Evolutionary conservation across 2,888 invertebrate genomes (phyloP).

Genomic region (Cyclophora punctaria): DNA sequence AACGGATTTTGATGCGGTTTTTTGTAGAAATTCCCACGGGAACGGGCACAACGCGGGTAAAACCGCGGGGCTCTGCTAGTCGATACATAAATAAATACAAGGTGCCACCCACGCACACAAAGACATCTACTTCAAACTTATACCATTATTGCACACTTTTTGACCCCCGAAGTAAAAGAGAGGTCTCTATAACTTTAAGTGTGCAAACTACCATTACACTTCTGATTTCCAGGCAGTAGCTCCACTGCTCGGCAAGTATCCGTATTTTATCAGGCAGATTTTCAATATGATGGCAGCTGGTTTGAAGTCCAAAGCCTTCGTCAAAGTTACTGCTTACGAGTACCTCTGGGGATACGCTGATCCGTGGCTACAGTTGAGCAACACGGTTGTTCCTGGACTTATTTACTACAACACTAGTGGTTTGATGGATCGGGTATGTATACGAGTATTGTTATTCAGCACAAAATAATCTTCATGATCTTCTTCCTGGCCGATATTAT

Average conservation of each 20-base stretch:
- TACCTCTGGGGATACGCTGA: slow-evolving; percentile 23
- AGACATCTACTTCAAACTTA: too few species aligned
- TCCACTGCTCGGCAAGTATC: slow-evolving; percentile 67
- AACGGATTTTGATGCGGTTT: too few species aligned
- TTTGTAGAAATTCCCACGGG: too few species aligned
- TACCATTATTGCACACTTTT: too few species aligned
- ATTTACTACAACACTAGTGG: slow-evolving; percentile 25
- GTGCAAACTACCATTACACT: neutral
- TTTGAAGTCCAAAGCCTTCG: slow-evolving; percentile 75
- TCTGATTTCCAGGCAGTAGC: slow-evolving; percentile 26
- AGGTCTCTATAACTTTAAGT: too few species aligned
- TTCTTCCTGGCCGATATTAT: too few species aligned
- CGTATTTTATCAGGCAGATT: slow-evolving; percentile 73
- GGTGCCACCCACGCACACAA: too few species aligned
- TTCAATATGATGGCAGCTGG: slow-evolving; percentile 73
- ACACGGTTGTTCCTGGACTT: slow-evolving; percentile 16
- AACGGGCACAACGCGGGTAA: too few species aligned
- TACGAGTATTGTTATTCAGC: neutral
- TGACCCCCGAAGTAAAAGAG: too few species aligned
- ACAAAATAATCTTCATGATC: too few species aligned
- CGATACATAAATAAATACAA: too few species aligned
- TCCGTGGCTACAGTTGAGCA: slow-evolving; percentile 16
- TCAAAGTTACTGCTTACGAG: slow-evolving; percentile 11
- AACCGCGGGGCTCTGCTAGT: too few species aligned
- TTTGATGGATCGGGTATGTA: slow-evolving; percentile 23